A percentile compares a stretch with the other conserved stretches of the same genome.
Conservation (phyloP, 2,797 vertebrate species). For the Hyperoplus immaculatus region DNA sequence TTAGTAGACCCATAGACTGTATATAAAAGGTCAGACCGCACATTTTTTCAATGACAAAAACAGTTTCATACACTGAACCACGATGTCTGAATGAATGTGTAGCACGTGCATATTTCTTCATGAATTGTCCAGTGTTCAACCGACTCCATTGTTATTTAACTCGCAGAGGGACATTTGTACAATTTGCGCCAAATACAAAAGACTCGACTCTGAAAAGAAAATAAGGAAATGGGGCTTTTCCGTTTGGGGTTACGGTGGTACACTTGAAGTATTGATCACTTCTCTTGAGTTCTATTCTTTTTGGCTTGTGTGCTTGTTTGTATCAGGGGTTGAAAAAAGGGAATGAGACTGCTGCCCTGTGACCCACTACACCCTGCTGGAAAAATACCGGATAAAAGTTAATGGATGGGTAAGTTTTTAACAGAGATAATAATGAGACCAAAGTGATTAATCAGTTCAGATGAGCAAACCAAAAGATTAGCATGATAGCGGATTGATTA, state of each 20-base stretch:
- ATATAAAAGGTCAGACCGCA: not conserved
- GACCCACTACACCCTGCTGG: conserved; percentile 11
- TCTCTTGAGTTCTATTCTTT: conserved; percentile 10
- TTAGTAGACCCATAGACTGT: conserved; percentile 10
- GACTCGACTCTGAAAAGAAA: conserved; percentile 3
- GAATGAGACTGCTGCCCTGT: conserved; percentile 32
- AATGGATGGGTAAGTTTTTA: not conserved
- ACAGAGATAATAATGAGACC: conserved; percentile 25
- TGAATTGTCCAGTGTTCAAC: not conserved
- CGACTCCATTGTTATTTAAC: conserved; percentile 4
- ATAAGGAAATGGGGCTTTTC: not conserved
- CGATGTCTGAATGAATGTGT: conserved; percentile 16
- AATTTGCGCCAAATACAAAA: conserved; percentile 22
- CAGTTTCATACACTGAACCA: conserved; percentile 37
- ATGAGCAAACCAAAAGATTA: conserved; percentile 26
- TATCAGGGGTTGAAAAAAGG: not conserved
- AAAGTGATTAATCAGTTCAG: conserved; percentile 39
- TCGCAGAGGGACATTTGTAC: conserved; percentile 13
- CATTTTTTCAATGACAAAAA: conserved; percentile 26
- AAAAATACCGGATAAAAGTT: conserved; percentile 34
- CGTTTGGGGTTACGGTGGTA: conserved; percentile 4
- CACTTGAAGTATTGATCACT: not conserved
- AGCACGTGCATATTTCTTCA: conserved; percentile 13
- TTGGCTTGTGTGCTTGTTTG: conserved; percentile 44
- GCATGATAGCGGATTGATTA: conserved; percentile 32